These are phyloP conservation scores for Panthera tigris DNA, from an alignment of 2,113 vertebrate genomes.

Conservation along the genomic window DNA sequence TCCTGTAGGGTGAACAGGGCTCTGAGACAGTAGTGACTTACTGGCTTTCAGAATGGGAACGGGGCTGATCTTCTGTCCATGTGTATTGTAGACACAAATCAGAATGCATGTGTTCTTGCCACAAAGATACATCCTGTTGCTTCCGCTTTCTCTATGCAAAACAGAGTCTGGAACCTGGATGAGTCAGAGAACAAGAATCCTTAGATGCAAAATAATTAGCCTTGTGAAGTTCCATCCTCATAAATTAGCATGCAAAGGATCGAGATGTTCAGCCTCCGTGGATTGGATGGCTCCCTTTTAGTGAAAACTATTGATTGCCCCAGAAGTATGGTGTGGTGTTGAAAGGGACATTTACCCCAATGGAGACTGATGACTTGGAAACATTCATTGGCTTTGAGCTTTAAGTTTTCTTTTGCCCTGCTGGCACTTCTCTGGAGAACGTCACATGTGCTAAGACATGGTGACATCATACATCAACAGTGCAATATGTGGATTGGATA, in stretches of 20 bases:
- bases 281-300: background rate
- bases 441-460: rapidly evolving
- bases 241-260: background rate
- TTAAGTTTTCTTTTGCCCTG: background rate
- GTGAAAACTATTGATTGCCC: background rate
- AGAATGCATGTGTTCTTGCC: background rate
- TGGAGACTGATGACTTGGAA: background rate
- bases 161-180: background rate
- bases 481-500: background rate
- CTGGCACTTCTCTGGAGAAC: background rate
- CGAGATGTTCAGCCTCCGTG: background rate
- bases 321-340: background rate
- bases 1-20: too few species aligned
- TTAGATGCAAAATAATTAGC: background rate
- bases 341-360: background rate
- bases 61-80: background rate
- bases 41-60: background rate
- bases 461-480: background rate
- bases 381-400: background rate
- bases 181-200: background rate
- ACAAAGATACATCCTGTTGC: background rate
- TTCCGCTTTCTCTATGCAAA: background rate
- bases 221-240: background rate
- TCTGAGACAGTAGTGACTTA: background rate
- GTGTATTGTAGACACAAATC: background rate